phyloP scores from a whole-genome alignment of 1,140 invertebrate genomes.

The Parapsyche elsis region DNA sequence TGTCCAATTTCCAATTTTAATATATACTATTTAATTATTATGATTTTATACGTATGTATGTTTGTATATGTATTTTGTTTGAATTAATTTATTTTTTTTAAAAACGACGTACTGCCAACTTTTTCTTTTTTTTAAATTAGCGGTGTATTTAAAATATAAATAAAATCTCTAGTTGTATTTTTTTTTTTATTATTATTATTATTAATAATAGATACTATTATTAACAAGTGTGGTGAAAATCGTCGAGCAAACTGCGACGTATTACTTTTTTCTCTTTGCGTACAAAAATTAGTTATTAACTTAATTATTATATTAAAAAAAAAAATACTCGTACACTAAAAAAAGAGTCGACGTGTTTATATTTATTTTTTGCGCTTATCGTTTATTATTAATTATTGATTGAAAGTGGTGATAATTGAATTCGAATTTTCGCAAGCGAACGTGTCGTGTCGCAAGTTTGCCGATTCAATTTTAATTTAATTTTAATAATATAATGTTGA shows the following conservation, averaged over 20 bases:
- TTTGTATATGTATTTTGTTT: neutral
- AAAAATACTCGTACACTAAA: slow-evolving; percentile 13
- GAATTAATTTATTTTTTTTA: slow-evolving; percentile 29
- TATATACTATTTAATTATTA: slow-evolving; percentile 7
- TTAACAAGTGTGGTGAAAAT: slow-evolving; percentile 46
- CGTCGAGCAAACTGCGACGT: slow-evolving; percentile 29
- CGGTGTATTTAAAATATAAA: slow-evolving; percentile 7
- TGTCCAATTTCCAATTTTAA: neutral
- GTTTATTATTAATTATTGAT: neutral
- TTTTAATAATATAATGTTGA: neutral
- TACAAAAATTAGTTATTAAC: slow-evolving; percentile 12
- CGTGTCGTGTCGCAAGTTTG: slow-evolving; percentile 7
- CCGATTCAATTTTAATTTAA: neutral
- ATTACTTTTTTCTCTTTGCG: neutral
- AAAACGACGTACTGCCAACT: slow-evolving; percentile 21
- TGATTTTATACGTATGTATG: neutral
- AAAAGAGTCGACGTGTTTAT: neutral
- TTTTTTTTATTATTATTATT: slow-evolving; percentile 25
- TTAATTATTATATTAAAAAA: neutral
- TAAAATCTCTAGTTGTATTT: slow-evolving; percentile 5
- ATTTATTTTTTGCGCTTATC: slow-evolving; percentile 6
- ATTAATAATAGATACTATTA: slow-evolving; percentile 1
- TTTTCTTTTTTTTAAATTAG: neutral
- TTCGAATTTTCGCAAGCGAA: neutral
- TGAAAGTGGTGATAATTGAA: slow-evolving; percentile 2